Conservation (phyloP, 1,140 invertebrate genomes). For the Lordiphosa clarofinis region DNA sequence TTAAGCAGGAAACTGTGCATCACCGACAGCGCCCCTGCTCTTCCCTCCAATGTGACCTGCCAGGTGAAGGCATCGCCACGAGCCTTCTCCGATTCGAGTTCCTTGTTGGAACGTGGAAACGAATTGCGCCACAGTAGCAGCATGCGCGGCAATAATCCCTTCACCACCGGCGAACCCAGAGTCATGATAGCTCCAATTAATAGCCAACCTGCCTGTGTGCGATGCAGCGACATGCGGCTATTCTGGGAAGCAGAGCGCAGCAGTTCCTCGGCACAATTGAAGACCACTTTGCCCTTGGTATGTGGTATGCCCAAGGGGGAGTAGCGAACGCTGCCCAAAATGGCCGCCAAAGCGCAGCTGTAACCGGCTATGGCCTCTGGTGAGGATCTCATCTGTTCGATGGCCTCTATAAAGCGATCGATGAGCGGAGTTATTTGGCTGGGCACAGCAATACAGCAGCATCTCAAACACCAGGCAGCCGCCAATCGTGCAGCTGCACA, state of each 20-base stretch:
- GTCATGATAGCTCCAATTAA: constrained; percentile 98
- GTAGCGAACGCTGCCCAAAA: constrained; percentile 93
- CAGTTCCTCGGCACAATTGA: constrained; percentile 98
- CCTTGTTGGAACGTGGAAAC: constrained; percentile 96
- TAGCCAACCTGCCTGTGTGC: constrained; percentile 98
- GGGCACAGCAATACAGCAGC: constrained; percentile 95
- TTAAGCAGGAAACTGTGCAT: constrained; percentile 96
- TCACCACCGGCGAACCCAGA: constrained; percentile 94
- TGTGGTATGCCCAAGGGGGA: constrained; percentile 98
- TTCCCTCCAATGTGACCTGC: constrained; percentile 98
- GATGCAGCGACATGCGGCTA: constrained; percentile 94
- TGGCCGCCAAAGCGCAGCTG: constrained; percentile 94
- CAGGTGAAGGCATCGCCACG: constrained; percentile 99
- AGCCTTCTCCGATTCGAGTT: constrained; percentile 97
- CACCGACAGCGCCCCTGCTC: constrained; percentile 96
- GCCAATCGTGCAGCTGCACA: constrained; percentile 94
- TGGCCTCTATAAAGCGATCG: constrained; percentile 91
- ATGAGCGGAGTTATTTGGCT: constrained; percentile 96
- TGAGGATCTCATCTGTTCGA: constrained; percentile 93
- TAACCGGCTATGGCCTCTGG: constrained; percentile 97
- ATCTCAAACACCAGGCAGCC: constrained; percentile 95
- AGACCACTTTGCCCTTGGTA: constrained; percentile 97
- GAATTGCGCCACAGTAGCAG: constrained; percentile 97
- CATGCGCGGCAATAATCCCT: constrained; percentile 94
- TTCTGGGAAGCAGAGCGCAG: constrained; percentile 98